Evolutionary conservation across 2,113 vertebrate species (phyloP).

Genomic region (Pungitius pungitius): DNA sequence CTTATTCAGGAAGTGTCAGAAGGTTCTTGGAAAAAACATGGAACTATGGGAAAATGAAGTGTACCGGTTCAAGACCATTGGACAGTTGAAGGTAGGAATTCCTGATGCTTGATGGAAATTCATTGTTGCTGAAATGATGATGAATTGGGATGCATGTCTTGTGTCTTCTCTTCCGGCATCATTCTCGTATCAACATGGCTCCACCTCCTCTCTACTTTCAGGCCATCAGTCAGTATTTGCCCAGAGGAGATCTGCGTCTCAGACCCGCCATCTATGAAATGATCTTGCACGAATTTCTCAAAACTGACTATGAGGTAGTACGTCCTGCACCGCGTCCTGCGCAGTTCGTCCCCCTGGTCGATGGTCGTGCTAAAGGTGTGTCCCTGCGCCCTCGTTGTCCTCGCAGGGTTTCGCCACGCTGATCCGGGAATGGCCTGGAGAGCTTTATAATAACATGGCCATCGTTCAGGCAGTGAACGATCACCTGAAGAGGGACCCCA

Average conservation of each 20-base stretch:
- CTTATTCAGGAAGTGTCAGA: constrained; percentile 93
- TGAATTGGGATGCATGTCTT: background rate
- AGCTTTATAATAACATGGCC: constrained; percentile 95
- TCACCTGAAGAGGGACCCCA: constrained; percentile 91
- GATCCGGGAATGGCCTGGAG: constrained; percentile 96
- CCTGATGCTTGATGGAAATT: background rate
- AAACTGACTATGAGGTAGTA: constrained; percentile 94
- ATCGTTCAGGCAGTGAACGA: constrained; percentile 93
- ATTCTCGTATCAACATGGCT: background rate
- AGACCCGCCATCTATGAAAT: constrained; percentile 98
- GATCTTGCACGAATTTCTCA: constrained; percentile 96
- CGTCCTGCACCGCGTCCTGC: too few species aligned
- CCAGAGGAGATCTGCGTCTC: constrained; percentile 92
- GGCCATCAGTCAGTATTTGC: constrained; percentile 97
- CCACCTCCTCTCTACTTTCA: constrained; percentile 56
- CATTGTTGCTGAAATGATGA: background rate
- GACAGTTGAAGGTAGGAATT: constrained; percentile 91
- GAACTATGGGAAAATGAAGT: constrained; percentile 99
- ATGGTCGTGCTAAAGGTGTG: background rate
- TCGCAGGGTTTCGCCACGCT: constrained; percentile 92
- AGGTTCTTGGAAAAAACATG: constrained; percentile 98
- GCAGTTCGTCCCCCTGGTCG: background rate
- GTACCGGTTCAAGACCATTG: constrained; percentile 96
- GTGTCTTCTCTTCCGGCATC: background rate
- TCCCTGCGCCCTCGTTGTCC: background rate